Conservation (phyloP, 2,888 invertebrate species). For the Platycnemis pennipes region DNA sequence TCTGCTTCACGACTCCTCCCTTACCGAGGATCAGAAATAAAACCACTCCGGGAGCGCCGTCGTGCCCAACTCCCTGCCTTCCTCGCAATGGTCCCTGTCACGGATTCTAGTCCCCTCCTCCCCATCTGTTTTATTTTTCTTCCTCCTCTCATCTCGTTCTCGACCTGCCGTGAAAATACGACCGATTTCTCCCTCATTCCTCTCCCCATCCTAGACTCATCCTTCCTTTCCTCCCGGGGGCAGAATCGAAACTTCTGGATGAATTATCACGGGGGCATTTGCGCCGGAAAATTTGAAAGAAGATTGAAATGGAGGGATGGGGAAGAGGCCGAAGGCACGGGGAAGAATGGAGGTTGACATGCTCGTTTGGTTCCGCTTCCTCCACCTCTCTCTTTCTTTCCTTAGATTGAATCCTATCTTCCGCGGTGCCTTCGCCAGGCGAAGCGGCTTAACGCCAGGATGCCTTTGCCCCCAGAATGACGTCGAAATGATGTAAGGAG, state of each 20-base stretch:
- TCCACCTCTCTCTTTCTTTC: background rate
- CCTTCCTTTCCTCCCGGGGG: background rate
- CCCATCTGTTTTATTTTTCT: background rate
- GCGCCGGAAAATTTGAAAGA: slow-evolving; percentile 3
- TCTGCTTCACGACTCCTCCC: background rate
- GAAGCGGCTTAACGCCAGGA: background rate
- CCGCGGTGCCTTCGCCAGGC: background rate
- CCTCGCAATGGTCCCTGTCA: background rate
- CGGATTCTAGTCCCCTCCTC: background rate
- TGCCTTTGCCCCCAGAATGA: background rate
- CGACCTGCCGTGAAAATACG: background rate
- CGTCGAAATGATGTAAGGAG: background rate
- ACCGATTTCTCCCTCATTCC: background rate
- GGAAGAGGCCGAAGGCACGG: background rate
- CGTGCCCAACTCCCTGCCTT: background rate
- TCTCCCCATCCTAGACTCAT: background rate
- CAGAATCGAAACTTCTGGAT: slow-evolving; percentile 61
- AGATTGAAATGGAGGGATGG: background rate
- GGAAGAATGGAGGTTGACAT: slow-evolving; percentile 6
- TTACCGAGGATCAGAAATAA: background rate
- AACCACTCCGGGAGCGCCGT: background rate
- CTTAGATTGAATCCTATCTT: background rate
- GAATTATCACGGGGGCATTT: slow-evolving; percentile 34
- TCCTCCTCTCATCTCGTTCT: background rate
- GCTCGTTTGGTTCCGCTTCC: background rate